These are phyloP conservation scores for Seriola dumerili DNA, from an alignment of 2,113 vertebrate species.

Conservation along the genomic window DNA sequence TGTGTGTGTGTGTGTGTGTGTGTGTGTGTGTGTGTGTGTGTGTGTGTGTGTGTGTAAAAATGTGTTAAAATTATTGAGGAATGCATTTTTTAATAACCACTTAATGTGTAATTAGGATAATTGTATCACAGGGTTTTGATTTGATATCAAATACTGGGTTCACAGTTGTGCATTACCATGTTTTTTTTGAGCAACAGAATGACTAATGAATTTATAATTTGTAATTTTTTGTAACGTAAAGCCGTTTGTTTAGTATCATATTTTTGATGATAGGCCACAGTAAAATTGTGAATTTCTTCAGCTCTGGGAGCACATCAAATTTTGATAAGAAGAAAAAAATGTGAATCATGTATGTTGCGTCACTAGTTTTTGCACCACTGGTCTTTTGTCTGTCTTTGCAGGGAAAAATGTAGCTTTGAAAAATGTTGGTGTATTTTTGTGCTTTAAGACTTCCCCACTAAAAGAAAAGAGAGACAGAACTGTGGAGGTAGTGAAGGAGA, in stretches of 20 bases:
- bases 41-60: not conserved
- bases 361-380: not conserved
- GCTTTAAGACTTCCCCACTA: constrained; percentile 39
- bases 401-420: constrained; percentile 3
- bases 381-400: constrained; percentile 8
- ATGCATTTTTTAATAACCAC: not conserved
- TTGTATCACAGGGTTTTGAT: not conserved
- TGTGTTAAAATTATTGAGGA: not conserved
- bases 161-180: not conserved
- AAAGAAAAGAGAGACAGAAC: constrained; percentile 29
- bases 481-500: constrained; percentile 39
- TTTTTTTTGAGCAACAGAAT: not conserved
- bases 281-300: not conserved
- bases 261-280: not conserved
- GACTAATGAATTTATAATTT: not conserved
- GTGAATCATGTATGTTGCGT: constrained; percentile 4
- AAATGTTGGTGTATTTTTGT: constrained; percentile 13
- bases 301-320: not conserved
- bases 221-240: not conserved
- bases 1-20: not conserved
- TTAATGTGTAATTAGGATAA: not conserved
- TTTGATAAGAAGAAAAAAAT: constrained; percentile 11
- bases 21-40: not conserved
- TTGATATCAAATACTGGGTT: not conserved
- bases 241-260: not conserved